Base-by-base conservation (phyloP, 2,797 vertebrate species). In the Megaceryle alcyon region DNA sequence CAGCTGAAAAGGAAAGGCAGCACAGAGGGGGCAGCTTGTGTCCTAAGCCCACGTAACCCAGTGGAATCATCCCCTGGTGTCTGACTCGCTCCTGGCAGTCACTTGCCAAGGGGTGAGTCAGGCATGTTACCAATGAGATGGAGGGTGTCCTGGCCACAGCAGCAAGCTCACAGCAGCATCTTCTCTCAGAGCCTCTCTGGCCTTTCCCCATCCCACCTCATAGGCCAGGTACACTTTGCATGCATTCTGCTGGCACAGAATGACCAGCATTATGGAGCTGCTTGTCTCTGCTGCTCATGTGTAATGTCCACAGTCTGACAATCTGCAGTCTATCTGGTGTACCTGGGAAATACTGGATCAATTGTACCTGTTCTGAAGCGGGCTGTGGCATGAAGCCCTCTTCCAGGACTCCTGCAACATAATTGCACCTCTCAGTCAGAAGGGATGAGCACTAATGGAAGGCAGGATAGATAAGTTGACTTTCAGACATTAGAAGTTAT, bases 361-460 rank as follows among this genome's bases (percentile, higher is more conserved):
- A 83, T 90, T 65, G 72, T 86, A 71, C 69, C 79, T 88, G 63
- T 61, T 78, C 63, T 90, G 77, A 57, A 72, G 86, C 89, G 81
- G 70, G n/a, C 73, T 70, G 54, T 94, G 93, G 73, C 73, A 26
- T 37, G 71, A 76, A 88, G 75, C 86, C 77, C 79, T 79, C 88
- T 48, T 18, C 57, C 71, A 53, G 69, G 17, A 18, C 89, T 72
- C 80, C 25, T 26, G 70, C 51, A 76, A 60, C 76, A 66, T 82
- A 86, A 86, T 41, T 59, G 86, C 29, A 23, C 19, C 59, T 86
- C 86, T 90, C 54, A 22, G 37, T 68, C 81, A 77, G 75, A 64
- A 53, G 60, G 53, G 87, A 28, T 31, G 75, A 82, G 71, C 18
- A 4, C 53, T 94, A 69, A 78, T 64, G 88, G 70, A 88, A 79